Evolutionary conservation across 2,797 vertebrate genomes (phyloP).

Genomic region (Aselliscus stoliczkanus): DNA sequence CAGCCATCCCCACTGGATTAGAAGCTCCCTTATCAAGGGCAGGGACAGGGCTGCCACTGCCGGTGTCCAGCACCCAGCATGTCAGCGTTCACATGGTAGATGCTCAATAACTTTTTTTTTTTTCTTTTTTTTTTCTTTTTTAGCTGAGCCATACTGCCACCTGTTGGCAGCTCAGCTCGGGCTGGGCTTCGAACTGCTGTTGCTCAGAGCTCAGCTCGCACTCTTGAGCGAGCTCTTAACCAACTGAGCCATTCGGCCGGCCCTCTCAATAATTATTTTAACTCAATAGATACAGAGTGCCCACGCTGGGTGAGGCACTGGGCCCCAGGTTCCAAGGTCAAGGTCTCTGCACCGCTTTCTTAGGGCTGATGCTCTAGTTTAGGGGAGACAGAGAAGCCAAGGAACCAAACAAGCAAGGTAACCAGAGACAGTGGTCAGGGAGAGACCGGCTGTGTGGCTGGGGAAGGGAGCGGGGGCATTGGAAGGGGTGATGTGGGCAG

Average conservation of each 20-base stretch:
- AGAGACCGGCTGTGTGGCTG: fast-evolving
- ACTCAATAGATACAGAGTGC: fast-evolving
- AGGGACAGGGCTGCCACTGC: not conserved
- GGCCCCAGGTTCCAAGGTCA: not conserved
- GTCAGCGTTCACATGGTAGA: fast-evolving
- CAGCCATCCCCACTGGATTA: not conserved
- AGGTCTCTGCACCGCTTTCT: not conserved
- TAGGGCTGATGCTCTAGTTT: not conserved
- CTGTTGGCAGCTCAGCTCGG: no score
- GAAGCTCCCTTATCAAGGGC: not conserved
- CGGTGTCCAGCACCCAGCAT: not conserved
- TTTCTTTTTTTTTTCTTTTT: no score
- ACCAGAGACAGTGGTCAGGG: fast-evolving
- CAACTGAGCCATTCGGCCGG: no score
- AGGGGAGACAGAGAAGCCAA: not conserved
- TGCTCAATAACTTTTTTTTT: not conserved
- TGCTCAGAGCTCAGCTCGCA: no score
- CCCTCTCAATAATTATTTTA: not conserved
- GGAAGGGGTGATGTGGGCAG: not conserved
- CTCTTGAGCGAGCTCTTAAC: no score
- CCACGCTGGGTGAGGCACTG: fast-evolving
- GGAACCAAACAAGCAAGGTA: not conserved
- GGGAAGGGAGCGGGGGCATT: not conserved
- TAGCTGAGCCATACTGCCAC: no score
- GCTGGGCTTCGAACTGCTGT: no score